Evolutionary conservation across 2,113 vertebrate genomes (phyloP), one percentile per base, ranked within the genome.

Genomic region (Potamarius usumacintae): DNA sequence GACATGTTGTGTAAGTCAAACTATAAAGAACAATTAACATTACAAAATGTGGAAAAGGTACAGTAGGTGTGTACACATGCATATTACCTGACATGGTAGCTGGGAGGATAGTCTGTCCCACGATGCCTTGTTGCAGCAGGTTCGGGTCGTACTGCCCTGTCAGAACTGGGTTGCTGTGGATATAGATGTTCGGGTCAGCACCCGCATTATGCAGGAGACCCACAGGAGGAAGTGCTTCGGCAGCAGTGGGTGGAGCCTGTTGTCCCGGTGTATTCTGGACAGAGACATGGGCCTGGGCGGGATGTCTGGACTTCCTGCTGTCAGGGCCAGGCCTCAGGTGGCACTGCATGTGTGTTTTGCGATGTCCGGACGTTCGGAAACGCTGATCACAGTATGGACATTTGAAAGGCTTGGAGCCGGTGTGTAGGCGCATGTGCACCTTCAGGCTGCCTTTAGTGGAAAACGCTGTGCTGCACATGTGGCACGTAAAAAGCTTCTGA

Each of bases 371-470:
- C 0, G 98, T 99, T 6, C 98, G 97, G 93, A 99, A 99, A 84
- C 98, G 97, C 34, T 98, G 94, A 10, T 99, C 98, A 7, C 98
- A 99, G 92, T 97, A 97, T 0, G 98, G 98, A 82, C 98, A 99
- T 87, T 99, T 99, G 93, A 99, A 99, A 7, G 98, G 98, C 90
- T 99, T 99, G 85, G 98, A 99, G 86, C 98, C 98, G 0, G 98
- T 99, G 90, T 99, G 98, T 78, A 99, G 92, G 0, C 98, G 97
- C 98, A 99, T 99, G 93, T 99, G 98, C 7, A 99, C 98, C 92
- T 99, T 99, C n/a, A 99, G 94, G 89, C 98, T 99, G 11, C 98
- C 98, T 91, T 99, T 99, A 0, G 98, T 99, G 78, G 98, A 99
- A 92, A 99, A 99, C 48, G 98, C 97, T 12, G 99, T 99, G 94